Percentiles rank a stretch among this genome's conserved stretches.
Conservation (phyloP, 2,888 invertebrate species). For the Cheilosia urbana region DNA sequence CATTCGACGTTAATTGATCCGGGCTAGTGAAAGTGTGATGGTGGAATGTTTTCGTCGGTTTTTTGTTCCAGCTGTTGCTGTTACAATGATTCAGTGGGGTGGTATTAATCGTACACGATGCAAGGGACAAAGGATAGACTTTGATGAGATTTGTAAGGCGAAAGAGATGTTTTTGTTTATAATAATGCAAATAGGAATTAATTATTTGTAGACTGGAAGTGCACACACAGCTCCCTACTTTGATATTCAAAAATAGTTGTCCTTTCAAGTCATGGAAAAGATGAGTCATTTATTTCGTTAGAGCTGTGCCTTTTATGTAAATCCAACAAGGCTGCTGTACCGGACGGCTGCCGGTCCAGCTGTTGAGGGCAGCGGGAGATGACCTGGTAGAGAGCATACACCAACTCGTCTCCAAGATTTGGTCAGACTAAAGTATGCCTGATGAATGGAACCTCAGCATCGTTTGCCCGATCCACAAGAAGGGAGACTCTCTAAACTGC, state of each 20-base stretch:
- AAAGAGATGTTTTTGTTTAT: background rate
- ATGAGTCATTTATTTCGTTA: no score
- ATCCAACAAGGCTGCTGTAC: no score
- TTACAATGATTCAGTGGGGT: background rate
- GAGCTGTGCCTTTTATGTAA: no score
- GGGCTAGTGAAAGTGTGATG: constrained; percentile 14
- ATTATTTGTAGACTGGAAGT: constrained; percentile 41
- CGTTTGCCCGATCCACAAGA: no score
- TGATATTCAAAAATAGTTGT: background rate
- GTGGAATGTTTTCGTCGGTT: background rate
- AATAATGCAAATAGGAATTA: background rate
- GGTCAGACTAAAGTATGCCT: no score
- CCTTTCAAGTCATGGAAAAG: background rate
- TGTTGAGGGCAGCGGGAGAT: no score
- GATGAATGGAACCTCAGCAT: no score
- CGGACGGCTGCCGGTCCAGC: no score
- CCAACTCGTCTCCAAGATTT: no score
- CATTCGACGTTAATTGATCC: constrained; percentile 45
- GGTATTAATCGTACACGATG: background rate
- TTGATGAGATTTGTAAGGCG: background rate
- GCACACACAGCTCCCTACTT: background rate
- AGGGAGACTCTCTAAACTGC: no score
- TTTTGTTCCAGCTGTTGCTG: background rate
- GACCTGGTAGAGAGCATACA: no score
- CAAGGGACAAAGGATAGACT: background rate